These are phyloP conservation scores for Leguminivora glycinivorella DNA, from an alignment of 1,140 invertebrate genomes.

Conservation along the genomic window DNA sequence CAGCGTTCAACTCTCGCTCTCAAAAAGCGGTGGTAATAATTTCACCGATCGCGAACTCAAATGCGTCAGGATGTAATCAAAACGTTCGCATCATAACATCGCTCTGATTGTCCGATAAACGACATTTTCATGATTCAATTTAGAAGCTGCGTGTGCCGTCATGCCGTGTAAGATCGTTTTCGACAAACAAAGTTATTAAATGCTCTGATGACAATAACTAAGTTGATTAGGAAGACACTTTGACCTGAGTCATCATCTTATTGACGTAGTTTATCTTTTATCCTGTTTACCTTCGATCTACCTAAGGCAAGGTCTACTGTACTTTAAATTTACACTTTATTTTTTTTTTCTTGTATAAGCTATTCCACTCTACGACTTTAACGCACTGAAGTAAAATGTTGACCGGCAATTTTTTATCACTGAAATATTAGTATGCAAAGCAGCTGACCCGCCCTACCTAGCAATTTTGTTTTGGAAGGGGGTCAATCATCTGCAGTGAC, in stretches of 20 bases:
- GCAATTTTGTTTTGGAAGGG: too few relatives aligned
- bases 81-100: slow-evolving; percentile 24
- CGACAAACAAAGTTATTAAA: slow-evolving; percentile 6
- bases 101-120: slow-evolving; percentile 16
- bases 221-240: slow-evolving; percentile 1
- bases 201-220: not conserved
- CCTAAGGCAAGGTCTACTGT: not conserved
- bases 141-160: not conserved
- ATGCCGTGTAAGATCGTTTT: slow-evolving; percentile 1
- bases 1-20: not conserved
- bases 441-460: too few relatives aligned
- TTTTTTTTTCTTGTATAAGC: too few relatives aligned
- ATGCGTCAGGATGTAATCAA: slow-evolving; percentile 25
- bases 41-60: not conserved
- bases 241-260: not conserved
- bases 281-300: slow-evolving; percentile 3
- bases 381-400: too few relatives aligned
- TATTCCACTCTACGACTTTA: too few relatives aligned
- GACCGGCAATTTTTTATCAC: too few relatives aligned
- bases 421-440: too few relatives aligned
- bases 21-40: not conserved
- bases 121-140: slow-evolving; percentile 29
- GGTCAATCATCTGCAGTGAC: too few relatives aligned
- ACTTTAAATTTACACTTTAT: too few relatives aligned
- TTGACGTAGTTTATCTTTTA: not conserved